Conservation (phyloP, 2,113 vertebrate species). For the Epinephelus moara region DNA sequence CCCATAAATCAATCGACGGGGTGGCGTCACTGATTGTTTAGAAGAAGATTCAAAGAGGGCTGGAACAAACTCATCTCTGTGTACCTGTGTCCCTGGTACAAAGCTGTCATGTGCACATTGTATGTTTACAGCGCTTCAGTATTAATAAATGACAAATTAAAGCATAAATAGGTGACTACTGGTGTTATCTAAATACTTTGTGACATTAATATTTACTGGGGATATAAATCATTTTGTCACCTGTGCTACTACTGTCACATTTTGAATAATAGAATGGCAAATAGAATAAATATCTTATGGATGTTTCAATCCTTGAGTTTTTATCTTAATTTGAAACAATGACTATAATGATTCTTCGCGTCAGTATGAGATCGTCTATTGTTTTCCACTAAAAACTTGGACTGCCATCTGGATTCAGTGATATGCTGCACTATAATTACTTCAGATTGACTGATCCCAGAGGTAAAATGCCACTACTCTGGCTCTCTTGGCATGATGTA, state of each 20-base stretch:
- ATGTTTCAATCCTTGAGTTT: neutral
- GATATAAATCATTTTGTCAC: neutral
- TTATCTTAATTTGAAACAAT: neutral
- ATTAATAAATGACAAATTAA: neutral
- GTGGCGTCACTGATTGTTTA: conserved; percentile 31
- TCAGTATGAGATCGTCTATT: neutral
- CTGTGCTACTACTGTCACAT: neutral
- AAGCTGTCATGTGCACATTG: neutral
- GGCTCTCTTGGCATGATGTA: conserved; percentile 4
- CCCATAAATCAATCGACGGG: conserved; percentile 70
- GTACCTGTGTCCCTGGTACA: neutral
- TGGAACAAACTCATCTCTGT: conserved; percentile 5
- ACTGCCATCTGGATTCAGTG: conserved; percentile 1
- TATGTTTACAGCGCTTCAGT: neutral
- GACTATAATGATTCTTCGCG: no score
- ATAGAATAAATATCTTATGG: no score
- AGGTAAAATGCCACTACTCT: neutral
- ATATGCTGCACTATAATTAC: neutral
- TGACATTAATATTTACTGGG: neutral
- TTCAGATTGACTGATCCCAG: neutral
- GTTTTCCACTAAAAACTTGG: neutral
- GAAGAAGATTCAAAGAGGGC: conserved; percentile 8
- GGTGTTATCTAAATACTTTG: neutral
- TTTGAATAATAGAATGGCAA: neutral
- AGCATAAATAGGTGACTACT: neutral